phyloP scores from a whole-genome alignment of 2,113 vertebrate species.

The Dermatemys mawii region DNA sequence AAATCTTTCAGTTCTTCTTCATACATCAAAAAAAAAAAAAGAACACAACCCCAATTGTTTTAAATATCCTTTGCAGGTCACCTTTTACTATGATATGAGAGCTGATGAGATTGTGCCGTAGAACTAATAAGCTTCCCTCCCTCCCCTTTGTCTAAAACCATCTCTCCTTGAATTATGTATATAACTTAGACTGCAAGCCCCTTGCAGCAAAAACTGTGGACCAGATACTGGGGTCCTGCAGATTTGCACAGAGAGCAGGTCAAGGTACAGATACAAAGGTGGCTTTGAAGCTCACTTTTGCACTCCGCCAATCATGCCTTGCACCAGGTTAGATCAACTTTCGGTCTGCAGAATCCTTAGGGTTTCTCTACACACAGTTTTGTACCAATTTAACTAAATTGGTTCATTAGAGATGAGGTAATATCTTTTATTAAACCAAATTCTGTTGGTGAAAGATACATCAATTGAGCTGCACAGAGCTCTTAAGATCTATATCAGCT shows the following conservation, averaged over 20 bases:
- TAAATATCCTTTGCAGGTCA: conserved; percentile 16
- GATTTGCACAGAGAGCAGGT: background rate
- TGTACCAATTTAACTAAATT: background rate
- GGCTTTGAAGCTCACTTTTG: background rate
- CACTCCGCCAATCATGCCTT: background rate
- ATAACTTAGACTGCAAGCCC: background rate
- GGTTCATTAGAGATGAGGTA: background rate
- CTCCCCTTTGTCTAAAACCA: conserved; percentile 1
- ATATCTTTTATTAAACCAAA: no score
- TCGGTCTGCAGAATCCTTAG: background rate
- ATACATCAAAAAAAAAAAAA: background rate
- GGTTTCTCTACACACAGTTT: background rate
- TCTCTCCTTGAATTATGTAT: background rate
- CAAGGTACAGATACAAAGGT: background rate
- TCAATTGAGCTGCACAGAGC: no score
- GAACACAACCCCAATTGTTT: background rate
- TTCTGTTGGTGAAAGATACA: no score
- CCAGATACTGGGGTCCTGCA: background rate
- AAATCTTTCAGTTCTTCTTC: background rate
- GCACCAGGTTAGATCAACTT: background rate
- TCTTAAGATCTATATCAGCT: background rate
- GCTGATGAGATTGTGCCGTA: background rate
- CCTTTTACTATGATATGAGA: conserved; percentile 40
- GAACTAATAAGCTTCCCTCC: conserved; percentile 3
- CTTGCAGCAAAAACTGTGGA: background rate